Percentiles rank a stretch among this genome's conserved stretches.
Conservation (phyloP, 2,888 invertebrate genomes). For the Plusia festucae region DNA sequence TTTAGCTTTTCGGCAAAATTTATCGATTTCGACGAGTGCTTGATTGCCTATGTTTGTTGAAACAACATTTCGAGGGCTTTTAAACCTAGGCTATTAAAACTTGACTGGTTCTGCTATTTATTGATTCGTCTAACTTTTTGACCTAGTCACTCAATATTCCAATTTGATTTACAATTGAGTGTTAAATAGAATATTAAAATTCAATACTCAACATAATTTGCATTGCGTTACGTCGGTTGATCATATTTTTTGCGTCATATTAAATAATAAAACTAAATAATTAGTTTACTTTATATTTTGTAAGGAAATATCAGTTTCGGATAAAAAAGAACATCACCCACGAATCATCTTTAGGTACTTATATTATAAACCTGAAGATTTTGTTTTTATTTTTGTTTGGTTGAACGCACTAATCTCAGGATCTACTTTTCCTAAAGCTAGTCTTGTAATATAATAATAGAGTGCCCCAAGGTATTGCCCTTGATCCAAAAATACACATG, state of each 20-base stretch:
- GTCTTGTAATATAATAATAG: too few relatives aligned
- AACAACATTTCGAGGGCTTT: constrained; percentile 5
- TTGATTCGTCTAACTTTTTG: neutral
- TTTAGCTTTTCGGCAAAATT: constrained; percentile 59
- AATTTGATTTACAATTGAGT: neutral
- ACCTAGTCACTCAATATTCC: neutral
- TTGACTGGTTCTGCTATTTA: neutral
- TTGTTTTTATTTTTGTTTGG: too few relatives aligned
- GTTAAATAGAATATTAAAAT: neutral
- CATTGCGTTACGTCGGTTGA: neutral
- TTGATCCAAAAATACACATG: neutral
- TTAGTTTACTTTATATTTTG: neutral
- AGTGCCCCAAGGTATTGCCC: neutral
- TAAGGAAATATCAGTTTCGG: neutral
- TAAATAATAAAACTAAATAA: too few relatives aligned
- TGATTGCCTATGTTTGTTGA: constrained; percentile 40
- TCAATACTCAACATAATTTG: neutral
- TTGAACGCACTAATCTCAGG: too few relatives aligned
- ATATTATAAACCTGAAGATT: too few relatives aligned
- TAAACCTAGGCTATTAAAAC: neutral
- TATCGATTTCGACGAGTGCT: constrained; percentile 42
- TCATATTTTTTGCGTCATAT: neutral
- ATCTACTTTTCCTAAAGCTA: too few relatives aligned
- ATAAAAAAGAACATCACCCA: too few relatives aligned
- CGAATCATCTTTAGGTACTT: too few relatives aligned